Evolutionary conservation across 2,113 vertebrate species (phyloP).

Genomic region (Dipodomys spectabilis): DNA sequence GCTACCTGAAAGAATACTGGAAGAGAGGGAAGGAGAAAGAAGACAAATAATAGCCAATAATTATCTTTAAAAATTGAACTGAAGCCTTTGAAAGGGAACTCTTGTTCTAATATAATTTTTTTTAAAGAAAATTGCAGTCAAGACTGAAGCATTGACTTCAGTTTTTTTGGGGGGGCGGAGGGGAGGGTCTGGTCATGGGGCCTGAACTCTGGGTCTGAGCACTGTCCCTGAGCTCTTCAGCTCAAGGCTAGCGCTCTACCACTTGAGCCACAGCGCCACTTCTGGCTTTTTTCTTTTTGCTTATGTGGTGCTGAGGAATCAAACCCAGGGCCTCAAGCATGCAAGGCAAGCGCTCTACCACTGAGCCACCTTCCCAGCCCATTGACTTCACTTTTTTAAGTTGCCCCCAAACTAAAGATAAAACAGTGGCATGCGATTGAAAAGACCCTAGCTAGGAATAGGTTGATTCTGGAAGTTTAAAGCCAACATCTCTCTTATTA

Average conservation of each 20-base stretch:
- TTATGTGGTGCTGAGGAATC: no score
- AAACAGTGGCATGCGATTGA: not conserved
- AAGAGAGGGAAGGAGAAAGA: not conserved
- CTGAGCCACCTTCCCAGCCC: no score
- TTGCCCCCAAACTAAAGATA: not conserved
- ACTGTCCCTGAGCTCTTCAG: no score
- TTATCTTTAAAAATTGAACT: conserved; percentile 5
- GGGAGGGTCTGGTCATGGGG: no score
- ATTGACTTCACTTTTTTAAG: not conserved
- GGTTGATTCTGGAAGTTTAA: not conserved
- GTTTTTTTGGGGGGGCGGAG: not conserved
- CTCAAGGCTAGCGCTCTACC: no score
- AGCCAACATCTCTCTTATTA: not conserved
- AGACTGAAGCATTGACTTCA: not conserved
- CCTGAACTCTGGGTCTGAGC: no score
- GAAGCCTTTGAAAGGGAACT: not conserved
- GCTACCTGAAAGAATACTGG: not conserved
- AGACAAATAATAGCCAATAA: not conserved
- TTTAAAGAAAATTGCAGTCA: no score
- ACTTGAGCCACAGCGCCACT: no score
- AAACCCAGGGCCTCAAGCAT: no score
- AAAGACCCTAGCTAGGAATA: not conserved
- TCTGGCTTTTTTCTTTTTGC: no score
- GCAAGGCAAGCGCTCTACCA: no score
- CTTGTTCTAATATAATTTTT: not conserved